Conservation (phyloP, 2,888 invertebrate species). For the Spialia ferax region DNA sequence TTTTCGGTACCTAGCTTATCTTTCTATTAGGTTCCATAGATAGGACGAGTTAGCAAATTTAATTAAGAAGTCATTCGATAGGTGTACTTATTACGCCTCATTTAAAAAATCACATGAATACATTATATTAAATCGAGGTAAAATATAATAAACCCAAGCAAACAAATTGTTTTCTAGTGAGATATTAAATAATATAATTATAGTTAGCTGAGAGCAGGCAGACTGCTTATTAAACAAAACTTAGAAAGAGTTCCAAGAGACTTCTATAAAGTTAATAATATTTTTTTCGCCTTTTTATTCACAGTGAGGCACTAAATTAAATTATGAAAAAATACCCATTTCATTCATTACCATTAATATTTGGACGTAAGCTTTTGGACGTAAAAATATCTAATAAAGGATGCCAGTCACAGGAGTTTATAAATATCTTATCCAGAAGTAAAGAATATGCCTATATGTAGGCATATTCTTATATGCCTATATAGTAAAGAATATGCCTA, state of each 20-base stretch:
- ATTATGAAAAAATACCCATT: too few species aligned
- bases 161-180: neutral
- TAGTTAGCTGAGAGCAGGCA: neutral
- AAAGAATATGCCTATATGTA: too few species aligned
- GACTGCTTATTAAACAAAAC: neutral
- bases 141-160: neutral
- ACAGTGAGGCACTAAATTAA: neutral
- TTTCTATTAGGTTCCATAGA: neutral
- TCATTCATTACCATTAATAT: too few species aligned
- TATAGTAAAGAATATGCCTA: too few species aligned
- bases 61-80: neutral
- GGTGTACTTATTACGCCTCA: neutral
- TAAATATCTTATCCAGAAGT: too few species aligned
- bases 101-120: neutral
- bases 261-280: neutral
- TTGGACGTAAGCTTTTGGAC: too few species aligned
- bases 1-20: neutral
- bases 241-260: neutral
- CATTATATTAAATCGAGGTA: neutral
- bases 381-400: too few species aligned
- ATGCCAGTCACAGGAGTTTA: too few species aligned
- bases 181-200: too few species aligned
- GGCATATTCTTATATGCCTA: too few species aligned
- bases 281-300: neutral
- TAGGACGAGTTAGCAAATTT: neutral